Conservation (phyloP, 2,797 vertebrate genomes). For the Tragelaphus eurycerus region DNA sequence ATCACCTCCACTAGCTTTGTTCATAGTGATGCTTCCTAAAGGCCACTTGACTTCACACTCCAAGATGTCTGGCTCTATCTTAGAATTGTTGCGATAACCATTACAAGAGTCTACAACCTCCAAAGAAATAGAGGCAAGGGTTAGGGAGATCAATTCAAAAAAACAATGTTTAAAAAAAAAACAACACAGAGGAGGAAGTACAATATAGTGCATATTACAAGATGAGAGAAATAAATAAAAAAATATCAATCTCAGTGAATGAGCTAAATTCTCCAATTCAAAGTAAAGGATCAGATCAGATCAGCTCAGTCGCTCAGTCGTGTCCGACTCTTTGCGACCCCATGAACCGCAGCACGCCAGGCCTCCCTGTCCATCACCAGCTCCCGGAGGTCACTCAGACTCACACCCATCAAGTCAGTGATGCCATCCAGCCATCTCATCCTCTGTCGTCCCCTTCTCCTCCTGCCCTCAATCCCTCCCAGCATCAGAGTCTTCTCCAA, state of each 20-base stretch:
- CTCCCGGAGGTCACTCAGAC: too few species aligned
- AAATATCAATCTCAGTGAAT: not conserved
- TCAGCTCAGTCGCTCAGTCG: too few species aligned
- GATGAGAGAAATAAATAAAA: not conserved
- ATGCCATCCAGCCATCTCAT: too few species aligned
- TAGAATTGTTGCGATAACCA: not conserved
- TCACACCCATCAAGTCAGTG: too few species aligned
- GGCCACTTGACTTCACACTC: accelerated
- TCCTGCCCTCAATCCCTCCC: too few species aligned
- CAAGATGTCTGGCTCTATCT: not conserved
- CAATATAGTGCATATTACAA: not conserved
- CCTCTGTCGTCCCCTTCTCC: too few species aligned
- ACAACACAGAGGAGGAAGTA: not conserved
- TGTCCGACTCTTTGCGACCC: too few species aligned
- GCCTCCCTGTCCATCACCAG: too few species aligned
- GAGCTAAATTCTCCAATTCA: not conserved
- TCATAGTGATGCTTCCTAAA: not conserved
- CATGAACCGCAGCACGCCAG: too few species aligned
- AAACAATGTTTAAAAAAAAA: not conserved
- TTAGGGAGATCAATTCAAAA: not conserved
- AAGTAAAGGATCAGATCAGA: not conserved
- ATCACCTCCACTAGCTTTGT: not conserved
- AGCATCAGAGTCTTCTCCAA: too few species aligned
- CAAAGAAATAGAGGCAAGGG: not conserved
- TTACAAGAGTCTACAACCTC: not conserved